phyloP scores from a whole-genome alignment of 2,113 vertebrate genomes.

The Heterochromis multidens region DNA sequence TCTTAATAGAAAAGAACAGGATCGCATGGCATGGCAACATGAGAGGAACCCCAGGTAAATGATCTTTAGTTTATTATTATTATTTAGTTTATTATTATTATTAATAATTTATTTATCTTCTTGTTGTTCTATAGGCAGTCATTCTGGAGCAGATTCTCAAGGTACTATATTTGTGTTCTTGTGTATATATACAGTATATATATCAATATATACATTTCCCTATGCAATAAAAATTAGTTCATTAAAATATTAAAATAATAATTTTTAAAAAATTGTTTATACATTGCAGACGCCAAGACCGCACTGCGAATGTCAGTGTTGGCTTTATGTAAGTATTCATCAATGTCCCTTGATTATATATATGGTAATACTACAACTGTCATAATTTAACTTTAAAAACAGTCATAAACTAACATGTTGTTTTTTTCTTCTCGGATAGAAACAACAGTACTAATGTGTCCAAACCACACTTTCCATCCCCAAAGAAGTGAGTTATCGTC shows the following conservation, averaged over 20 bases:
- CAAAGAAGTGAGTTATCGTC: conserved; percentile 12
- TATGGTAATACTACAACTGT: accelerated
- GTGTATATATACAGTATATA: too few relatives aligned
- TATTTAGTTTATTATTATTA: too few relatives aligned
- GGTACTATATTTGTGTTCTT: not conserved
- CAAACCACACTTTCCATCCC: conserved; percentile 23
- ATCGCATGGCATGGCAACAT: not conserved
- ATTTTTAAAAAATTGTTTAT: not conserved
- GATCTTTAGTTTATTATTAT: not conserved
- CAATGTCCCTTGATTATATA: too few relatives aligned
- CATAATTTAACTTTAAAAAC: not conserved
- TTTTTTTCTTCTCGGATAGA: not conserved
- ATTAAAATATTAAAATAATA: not conserved
- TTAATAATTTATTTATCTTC: too few relatives aligned
- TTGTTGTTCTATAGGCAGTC: not conserved
- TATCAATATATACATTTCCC: not conserved
- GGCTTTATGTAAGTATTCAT: conserved; percentile 14
- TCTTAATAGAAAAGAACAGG: not conserved
- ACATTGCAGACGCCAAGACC: not conserved
- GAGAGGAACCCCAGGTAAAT: not conserved
- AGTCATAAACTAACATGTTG: not conserved
- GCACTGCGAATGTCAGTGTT: not conserved
- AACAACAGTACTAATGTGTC: not conserved
- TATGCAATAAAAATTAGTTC: not conserved
- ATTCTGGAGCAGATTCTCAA: conserved; percentile 22